Conservation (phyloP, 2,888 invertebrate species). For the Pantelozetes paolii region DNA sequence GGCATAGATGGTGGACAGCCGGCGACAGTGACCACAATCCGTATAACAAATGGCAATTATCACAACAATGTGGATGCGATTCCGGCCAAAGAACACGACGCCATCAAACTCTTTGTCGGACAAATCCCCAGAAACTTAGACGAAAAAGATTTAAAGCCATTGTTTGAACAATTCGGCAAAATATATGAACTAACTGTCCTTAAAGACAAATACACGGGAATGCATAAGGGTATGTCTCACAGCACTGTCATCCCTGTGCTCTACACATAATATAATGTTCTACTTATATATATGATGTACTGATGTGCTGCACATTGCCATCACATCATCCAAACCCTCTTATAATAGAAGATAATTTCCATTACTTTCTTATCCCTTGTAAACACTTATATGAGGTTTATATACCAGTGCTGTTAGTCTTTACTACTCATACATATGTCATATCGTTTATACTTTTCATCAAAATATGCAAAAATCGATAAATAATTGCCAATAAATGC, state of each 20-base stretch:
- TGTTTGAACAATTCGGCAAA: conserved; percentile 88
- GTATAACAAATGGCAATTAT: conserved; percentile 11
- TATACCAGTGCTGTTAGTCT: too few relatives aligned
- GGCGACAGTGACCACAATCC: conserved; percentile 21
- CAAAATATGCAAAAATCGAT: too few relatives aligned
- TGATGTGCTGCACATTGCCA: background rate
- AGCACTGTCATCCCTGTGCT: background rate
- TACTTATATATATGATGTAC: background rate
- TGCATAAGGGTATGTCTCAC: conserved; percentile 77
- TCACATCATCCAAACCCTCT: background rate
- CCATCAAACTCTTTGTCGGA: conserved; percentile 79
- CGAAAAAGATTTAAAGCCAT: conserved; percentile 77
- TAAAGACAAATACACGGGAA: conserved; percentile 89
- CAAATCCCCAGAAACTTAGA: conserved; percentile 86
- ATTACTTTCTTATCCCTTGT: too few relatives aligned
- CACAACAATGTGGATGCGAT: background rate
- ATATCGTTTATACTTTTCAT: too few relatives aligned
- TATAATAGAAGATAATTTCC: background rate
- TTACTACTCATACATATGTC: too few relatives aligned
- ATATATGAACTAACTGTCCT: conserved; percentile 90
- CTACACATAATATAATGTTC: background rate
- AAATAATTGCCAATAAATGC: too few relatives aligned
- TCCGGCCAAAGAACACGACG: conserved; percentile 43
- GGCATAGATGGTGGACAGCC: conserved; percentile 24
- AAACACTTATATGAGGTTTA: too few relatives aligned